A percentile compares a stretch with the other conserved stretches of the same genome.
Conservation (phyloP, 1,140 invertebrate genomes). For the Sipha flava region DNA sequence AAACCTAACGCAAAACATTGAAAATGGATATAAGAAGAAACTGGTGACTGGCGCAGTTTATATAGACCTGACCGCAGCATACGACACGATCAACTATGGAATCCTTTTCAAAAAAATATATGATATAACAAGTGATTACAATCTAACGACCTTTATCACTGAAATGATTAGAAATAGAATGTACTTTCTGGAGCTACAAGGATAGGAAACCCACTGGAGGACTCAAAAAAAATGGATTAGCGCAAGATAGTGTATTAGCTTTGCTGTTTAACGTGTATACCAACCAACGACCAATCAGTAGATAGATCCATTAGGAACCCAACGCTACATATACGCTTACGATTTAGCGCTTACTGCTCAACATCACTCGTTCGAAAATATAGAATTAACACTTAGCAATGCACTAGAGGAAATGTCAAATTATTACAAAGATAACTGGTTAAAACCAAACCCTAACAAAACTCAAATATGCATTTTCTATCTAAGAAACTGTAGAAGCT, state of each 20-base stretch:
- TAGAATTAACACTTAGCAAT: background rate
- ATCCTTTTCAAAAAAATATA: background rate
- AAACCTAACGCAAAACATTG: too few relatives aligned
- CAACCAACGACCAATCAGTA: constrained; percentile 9
- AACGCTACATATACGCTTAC: background rate
- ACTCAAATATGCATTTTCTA: too few relatives aligned
- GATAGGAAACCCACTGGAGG: background rate
- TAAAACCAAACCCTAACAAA: too few relatives aligned
- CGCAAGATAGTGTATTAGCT: background rate
- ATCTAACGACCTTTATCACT: background rate
- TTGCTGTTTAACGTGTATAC: constrained; percentile 10
- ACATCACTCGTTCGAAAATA: background rate
- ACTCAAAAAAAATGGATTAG: background rate
- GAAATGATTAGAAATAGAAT: background rate
- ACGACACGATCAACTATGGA: too few relatives aligned
- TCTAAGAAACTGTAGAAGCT: too few relatives aligned
- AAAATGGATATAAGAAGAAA: too few relatives aligned
- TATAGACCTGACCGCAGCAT: too few relatives aligned
- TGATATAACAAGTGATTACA: background rate
- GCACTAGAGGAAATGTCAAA: background rate
- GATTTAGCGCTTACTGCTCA: background rate
- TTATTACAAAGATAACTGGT: background rate
- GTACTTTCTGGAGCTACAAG: background rate
- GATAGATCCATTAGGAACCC: background rate
- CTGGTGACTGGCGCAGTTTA: too few relatives aligned